Base-by-base conservation (phyloP, 2,113 vertebrate genomes). In the Hippocampus guttulatus region DNA sequence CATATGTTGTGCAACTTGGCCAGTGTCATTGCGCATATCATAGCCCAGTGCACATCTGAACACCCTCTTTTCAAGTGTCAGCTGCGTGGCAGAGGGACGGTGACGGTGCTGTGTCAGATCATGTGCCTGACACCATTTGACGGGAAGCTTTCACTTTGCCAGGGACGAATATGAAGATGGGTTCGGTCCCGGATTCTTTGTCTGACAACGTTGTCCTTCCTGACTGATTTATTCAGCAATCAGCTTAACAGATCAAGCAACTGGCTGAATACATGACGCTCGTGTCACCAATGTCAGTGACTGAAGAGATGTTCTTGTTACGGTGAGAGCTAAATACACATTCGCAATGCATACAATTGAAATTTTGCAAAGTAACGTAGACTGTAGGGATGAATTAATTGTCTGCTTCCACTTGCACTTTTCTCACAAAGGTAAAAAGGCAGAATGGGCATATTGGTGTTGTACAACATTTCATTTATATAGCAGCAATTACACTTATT, bases 21-120 rank as follows among this genome's bases (percentile, higher is more conserved):
- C 83, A 55, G 74, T 81, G 67, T 83, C 87, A 82, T 76, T 78
- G 76, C 79, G 87, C 75, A 78, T 71, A 83, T 86, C 82, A 87
- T 83, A 83, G 77, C 71, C 77, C 84, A 79, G 58, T 81, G 82
- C 81, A 85, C 80, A 78, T 79, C 78, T 80, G 81, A 90, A 85
- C 84, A 80, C 55, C 65, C 73, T 69, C 73, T 81, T 84, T 84
- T 78, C 66, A 79, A 80, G 76, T 88, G 79, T 38, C 82, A 85
- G 69, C 76, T 80, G 78, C 81, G 73, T 84, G 86, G 66, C 86
- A 84, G 69, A 72, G 54, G 76, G 68, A 82, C 75, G 64, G 68
- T 78, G 78, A 76, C 75, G 74, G 71, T 21, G 72, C 71, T 64
- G 68, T 41, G 71, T 82, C 73, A 76, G 73, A 78, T 83, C 72